Percentiles rank a stretch among this genome's conserved stretches.
These are phyloP conservation scores for Epirrhoe tristata DNA, from an alignment of 2,888 invertebrate species.

Conservation along the genomic window DNA sequence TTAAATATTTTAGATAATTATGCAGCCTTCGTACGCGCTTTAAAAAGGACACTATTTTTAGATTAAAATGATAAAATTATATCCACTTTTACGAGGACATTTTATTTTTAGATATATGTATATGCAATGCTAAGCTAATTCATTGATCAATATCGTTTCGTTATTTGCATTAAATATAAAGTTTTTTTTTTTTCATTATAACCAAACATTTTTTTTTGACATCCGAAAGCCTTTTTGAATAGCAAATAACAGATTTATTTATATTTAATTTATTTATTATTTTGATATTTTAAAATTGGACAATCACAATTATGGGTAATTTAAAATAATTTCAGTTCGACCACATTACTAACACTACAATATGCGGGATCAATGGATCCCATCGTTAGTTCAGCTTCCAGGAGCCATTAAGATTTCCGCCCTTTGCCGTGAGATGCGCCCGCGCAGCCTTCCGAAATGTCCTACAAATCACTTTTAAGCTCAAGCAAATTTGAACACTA, in stretches of 20 bases:
- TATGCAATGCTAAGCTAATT: neutral
- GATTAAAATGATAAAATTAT: neutral
- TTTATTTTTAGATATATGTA: neutral
- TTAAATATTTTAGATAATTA: conserved; percentile 4
- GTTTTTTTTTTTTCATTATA: neutral
- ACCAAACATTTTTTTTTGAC: neutral
- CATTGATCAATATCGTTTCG: neutral
- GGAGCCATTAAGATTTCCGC: conserved; percentile 85
- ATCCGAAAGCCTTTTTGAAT: too few species aligned
- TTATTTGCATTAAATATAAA: neutral
- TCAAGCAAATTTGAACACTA: conserved; percentile 47
- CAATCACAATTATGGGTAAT: conserved; percentile 28
- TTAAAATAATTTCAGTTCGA: conserved; percentile 34
- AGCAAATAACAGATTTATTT: too few species aligned
- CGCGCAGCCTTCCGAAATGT: conserved; percentile 48
- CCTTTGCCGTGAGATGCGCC: conserved; percentile 63
- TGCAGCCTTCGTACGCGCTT: conserved; percentile 8
- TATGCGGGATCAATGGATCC: conserved; percentile 74
- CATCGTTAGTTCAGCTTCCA: conserved; percentile 82
- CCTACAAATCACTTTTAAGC: conserved; percentile 41
- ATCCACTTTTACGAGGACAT: neutral
- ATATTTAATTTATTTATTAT: too few species aligned
- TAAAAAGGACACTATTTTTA: conserved; percentile 28
- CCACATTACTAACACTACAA: conserved; percentile 39
- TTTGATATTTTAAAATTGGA: too few species aligned